Percentiles rank a stretch among this genome's conserved stretches.
phyloP scores from a whole-genome alignment of 2,797 vertebrate genomes.

The Premnoplex brunnescens region DNA sequence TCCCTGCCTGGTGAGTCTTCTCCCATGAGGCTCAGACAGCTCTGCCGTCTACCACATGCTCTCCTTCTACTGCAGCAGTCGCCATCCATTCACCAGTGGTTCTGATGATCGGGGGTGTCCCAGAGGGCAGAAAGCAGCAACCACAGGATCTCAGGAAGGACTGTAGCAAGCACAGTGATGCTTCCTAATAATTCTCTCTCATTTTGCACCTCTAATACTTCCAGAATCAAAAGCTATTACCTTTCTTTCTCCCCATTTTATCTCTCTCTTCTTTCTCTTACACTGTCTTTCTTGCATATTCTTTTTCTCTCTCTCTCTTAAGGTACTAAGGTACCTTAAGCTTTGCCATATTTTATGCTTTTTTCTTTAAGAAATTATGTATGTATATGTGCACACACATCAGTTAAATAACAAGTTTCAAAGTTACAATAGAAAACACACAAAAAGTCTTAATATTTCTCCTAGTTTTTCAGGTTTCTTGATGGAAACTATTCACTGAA shows the following conservation, averaged over 20 bases:
- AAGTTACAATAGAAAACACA: neutral
- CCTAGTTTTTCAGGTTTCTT: neutral
- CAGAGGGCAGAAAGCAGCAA: neutral
- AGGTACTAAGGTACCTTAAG: neutral
- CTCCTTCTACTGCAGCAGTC: neutral
- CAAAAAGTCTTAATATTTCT: neutral
- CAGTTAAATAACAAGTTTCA: neutral
- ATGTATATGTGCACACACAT: neutral
- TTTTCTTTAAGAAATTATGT: neutral
- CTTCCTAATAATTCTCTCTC: neutral
- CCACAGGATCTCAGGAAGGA: neutral
- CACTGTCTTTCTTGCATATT: neutral
- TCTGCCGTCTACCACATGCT: accelerated
- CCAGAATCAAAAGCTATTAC: neutral
- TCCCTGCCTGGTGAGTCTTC: neutral
- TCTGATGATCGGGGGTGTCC: neutral
- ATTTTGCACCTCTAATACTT: neutral
- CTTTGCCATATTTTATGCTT: neutral
- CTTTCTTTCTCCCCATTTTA: neutral
- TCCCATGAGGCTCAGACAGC: neutral
- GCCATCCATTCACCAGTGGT: accelerated
- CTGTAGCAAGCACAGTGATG: neutral
- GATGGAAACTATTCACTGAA: neutral
- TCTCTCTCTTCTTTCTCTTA: neutral
- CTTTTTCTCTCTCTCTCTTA: neutral